Evolutionary conservation across 2,797 vertebrate genomes (phyloP), one percentile per base, ranked within the genome.

Genomic region (Enoplosus armatus): DNA sequence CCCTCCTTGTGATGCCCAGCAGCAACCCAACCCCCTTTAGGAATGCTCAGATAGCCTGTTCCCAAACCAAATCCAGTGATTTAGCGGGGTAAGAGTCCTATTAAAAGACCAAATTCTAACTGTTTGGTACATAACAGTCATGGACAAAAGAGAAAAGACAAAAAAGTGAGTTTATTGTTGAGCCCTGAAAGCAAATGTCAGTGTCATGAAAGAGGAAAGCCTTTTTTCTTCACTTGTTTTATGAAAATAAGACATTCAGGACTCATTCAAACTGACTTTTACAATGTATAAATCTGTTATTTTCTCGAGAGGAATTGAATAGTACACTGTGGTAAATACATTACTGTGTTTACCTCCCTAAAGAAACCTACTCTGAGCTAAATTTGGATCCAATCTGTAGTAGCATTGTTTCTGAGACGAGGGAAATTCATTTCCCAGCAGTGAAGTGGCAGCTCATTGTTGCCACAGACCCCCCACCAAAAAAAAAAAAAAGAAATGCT

Each of bases 1-100:
- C 33, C 83, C 87, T 89, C 84, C 83, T 90, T 81, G 87, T 87
- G 73, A 89, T 85, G 85, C 88, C 79, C 66, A 41, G 76, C 83
- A 80, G 78, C 89, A 55, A 72, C 82, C 59, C 69, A 61, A 20
- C 58, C 61, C 56, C 82, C 72, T 70, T 60, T 5, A 71, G 71
- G 70, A 63, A 79, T 31, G 53, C 70, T 67, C 79, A 24, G 24
- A 67, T 68, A 12, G 58, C 45, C 47, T 27, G 5, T n/a, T 55
- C 66, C 77, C 56, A 70, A 69, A 70, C 56, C 39, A 61, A 50
- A 62, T 56, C 60, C 12, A 61, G 22, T 55, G 35, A 58, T 75
- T 47, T 50, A 33, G 9, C 10, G 41, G 8, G 5, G 31, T 20
- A 18, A 22, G 26, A 50, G 14, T 18, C 12, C 26, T 3, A 15